Base-by-base conservation (phyloP, 1,140 invertebrate species). In the Brachionus paranguensis region DNA sequence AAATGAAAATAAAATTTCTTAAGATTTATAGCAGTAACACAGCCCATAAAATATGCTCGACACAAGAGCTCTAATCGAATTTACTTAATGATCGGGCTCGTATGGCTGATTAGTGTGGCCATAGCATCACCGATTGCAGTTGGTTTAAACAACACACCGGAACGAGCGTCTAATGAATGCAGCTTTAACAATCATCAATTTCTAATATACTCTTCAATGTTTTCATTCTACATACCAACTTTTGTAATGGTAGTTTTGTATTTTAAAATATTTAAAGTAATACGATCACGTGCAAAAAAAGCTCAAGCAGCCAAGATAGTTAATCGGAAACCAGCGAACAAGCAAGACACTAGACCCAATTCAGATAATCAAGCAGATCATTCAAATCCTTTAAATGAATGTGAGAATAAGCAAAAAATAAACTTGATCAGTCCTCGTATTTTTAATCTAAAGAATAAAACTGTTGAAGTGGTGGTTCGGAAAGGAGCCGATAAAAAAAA, bases 201-300 rank as follows among this genome's bases (percentile, higher is more conserved):
- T 89, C 95, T 99, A 87, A 94, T 99, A 86, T 97, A 96, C 89
- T 99, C 96, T 11, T 99, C 96, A 60, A 92, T 99, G 86, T 95
- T 94, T 78, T 99, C 97, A 85, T 99, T 99, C 92, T 99, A 98
- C 90, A 98, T 99, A 87, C 97, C 97, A 5, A 99, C 96, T 89
- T 93, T 98, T 87, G 95, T 98, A 87, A 99, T 99, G 96, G 94
- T 99, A 88, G 95, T 96, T 89, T 93, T 99, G 37, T 99, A 99
- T 89, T 98, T 95, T 91, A 95, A 93, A 90, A 99, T 99, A 91
- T 99, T 99, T 91, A 95, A 87, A 93, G 93, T 93, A 37, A 91
- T 98, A 55, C 45, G 85, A 60, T 79, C 53, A 55, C 47, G 85
- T 33, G 45, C 78, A 33, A 50, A 79, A 53, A 83, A 64, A 33